phyloP scores from a whole-genome alignment of 2,888 invertebrate species.

The Rhopalosiphum nymphaeae region DNA sequence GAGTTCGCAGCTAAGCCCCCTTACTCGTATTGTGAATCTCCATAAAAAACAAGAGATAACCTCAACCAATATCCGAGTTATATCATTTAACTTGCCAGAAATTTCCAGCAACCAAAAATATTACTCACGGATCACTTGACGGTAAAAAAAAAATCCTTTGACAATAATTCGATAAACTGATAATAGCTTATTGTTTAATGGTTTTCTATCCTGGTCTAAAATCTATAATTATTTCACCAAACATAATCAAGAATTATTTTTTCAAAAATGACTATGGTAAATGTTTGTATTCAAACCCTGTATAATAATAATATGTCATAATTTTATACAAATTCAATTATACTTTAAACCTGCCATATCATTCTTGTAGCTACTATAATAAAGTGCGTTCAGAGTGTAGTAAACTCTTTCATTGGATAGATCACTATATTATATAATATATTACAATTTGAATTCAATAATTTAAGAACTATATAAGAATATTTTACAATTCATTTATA shows the following conservation, averaged over 20 bases:
- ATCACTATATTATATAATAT: neutral
- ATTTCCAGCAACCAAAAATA: neutral
- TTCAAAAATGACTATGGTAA: neutral
- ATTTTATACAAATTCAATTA: neutral
- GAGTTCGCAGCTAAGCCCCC: neutral
- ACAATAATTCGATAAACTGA: neutral
- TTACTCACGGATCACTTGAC: neutral
- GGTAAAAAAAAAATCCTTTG: neutral
- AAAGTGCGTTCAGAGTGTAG: neutral
- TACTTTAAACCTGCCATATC: neutral
- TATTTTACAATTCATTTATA: neutral
- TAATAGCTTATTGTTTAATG: neutral
- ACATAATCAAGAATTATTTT: neutral
- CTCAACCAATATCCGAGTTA: neutral
- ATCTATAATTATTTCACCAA: neutral
- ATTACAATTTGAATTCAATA: neutral
- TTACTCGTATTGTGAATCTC: neutral
- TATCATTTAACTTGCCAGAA: neutral
- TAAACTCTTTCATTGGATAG: neutral
- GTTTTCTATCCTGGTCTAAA: neutral
- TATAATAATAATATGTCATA: neutral
- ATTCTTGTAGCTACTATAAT: neutral
- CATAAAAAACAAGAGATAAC: neutral
- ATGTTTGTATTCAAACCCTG: neutral
- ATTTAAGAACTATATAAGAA: neutral